A percentile compares a stretch with the other conserved stretches of the same genome.
These are phyloP conservation scores for Amyelois transitella DNA, from an alignment of 1,140 invertebrate species.

Conservation along the genomic window DNA sequence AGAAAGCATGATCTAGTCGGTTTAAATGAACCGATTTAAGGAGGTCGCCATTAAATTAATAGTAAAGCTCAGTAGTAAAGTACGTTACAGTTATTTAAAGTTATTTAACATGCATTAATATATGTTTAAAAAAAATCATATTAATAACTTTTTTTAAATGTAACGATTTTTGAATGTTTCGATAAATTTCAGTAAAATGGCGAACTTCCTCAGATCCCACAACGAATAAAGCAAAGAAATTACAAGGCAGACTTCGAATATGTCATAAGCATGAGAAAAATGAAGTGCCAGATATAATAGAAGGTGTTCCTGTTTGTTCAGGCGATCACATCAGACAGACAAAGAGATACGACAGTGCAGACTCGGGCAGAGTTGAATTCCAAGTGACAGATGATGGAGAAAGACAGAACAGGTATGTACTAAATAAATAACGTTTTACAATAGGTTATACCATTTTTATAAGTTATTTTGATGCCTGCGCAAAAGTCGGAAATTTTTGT, in stretches of 20 bases:
- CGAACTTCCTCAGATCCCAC: conserved; percentile 65
- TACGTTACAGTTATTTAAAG: too few relatives aligned
- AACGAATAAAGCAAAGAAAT: conserved; percentile 56
- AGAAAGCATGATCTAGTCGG: neutral
- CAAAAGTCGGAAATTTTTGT: too few relatives aligned
- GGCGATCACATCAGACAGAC: conserved; percentile 37
- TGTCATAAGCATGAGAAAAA: conserved; percentile 67
- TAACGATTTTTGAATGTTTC: neutral
- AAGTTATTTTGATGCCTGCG: too few relatives aligned
- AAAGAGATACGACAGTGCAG: conserved; percentile 23
- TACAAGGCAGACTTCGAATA: conserved; percentile 50
- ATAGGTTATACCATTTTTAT: too few relatives aligned
- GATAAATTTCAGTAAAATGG: conserved; percentile 53
- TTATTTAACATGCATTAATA: too few relatives aligned
- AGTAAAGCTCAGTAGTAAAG: too few relatives aligned
- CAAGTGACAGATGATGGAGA: conserved; percentile 50
- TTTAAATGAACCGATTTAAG: too few relatives aligned
- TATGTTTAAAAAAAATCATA: too few relatives aligned
- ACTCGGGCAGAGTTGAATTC: conserved; percentile 42
- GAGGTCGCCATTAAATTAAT: too few relatives aligned
- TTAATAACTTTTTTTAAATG: neutral
- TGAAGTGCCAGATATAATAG: conserved; percentile 72
- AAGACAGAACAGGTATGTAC: conserved; percentile 36
- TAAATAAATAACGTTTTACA: too few relatives aligned
- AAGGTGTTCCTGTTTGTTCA: conserved; percentile 69